These are phyloP conservation scores for Ciona savignyi DNA, from an alignment of 23 tunicate genomes.

Conservation along the genomic window DNA sequence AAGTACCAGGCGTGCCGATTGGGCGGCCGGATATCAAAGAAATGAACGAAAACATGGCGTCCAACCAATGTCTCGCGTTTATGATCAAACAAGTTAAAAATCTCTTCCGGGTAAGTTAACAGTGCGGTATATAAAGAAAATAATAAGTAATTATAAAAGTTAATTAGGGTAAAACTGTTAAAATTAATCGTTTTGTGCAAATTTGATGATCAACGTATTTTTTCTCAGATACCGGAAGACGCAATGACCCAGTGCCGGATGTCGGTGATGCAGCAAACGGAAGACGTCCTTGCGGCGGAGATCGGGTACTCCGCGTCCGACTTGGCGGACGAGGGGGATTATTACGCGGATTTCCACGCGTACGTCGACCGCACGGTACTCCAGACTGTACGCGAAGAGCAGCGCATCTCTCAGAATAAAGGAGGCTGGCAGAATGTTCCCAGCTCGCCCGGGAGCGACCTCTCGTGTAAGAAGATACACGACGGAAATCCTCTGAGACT, in stretches of 20 bases:
- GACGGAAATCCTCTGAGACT: constrained; percentile 68
- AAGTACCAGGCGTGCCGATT: constrained; percentile 1
- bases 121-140: background rate
- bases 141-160: background rate
- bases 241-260: constrained; percentile 84
- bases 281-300: constrained; percentile 77
- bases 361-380: constrained; percentile 52
- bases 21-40: constrained; percentile 35
- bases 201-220: background rate
- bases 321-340: constrained; percentile 22
- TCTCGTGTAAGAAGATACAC: constrained; percentile 62
- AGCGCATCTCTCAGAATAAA: constrained; percentile 32
- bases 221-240: constrained; percentile 63
- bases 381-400: constrained; percentile 49
- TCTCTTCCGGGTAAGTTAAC: constrained; percentile 48
- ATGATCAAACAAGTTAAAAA: constrained; percentile 66
- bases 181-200: background rate
- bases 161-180: background rate
- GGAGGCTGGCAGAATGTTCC: constrained; percentile 60
- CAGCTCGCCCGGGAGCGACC: constrained; percentile 40
- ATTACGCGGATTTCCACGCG: constrained; percentile 45
- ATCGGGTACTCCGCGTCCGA: constrained; percentile 48
- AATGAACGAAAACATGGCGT: constrained; percentile 44
- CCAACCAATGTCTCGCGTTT: constrained; percentile 64
- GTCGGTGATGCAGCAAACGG: constrained; percentile 86